phyloP scores from a whole-genome alignment of 2,113 vertebrate genomes.

The Nycticorax nycticorax region DNA sequence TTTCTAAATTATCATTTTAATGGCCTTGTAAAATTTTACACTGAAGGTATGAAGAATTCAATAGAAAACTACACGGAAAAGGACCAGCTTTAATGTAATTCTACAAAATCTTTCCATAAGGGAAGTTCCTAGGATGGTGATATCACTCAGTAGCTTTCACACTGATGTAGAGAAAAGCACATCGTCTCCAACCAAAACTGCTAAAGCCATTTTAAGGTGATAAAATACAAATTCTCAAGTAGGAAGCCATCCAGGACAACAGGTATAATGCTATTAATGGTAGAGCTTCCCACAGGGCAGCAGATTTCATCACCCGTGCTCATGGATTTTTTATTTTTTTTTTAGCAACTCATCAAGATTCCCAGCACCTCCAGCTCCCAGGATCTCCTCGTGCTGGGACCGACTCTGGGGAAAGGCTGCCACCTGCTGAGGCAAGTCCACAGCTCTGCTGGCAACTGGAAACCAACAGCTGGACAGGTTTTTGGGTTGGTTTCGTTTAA shows the following conservation, averaged over 20 bases:
- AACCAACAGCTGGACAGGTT: not conserved
- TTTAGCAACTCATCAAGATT: not conserved
- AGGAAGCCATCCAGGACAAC: not conserved
- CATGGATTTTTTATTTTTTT: too few relatives aligned
- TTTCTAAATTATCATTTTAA: not conserved
- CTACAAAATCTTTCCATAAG: not conserved
- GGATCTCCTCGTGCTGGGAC: not conserved
- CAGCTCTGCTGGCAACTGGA: not conserved
- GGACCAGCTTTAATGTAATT: not conserved
- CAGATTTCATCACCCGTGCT: not conserved
- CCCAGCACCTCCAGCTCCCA: not conserved
- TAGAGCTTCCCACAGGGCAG: not conserved
- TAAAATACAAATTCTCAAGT: not conserved
- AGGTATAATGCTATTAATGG: accelerated
- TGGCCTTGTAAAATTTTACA: not conserved
- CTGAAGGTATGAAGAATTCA: not conserved
- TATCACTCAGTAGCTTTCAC: not conserved
- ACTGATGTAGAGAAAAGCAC: not conserved
- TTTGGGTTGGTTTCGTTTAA: not conserved
- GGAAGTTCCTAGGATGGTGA: not conserved
- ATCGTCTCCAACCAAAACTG: not conserved
- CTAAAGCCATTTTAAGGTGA: not conserved
- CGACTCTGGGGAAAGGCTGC: not conserved
- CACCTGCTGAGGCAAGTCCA: slow-evolving; percentile 32
- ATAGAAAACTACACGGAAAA: not conserved